These are phyloP conservation scores for Polyodon spathula DNA, from an alignment of 2,113 vertebrate species.

Conservation along the genomic window DNA sequence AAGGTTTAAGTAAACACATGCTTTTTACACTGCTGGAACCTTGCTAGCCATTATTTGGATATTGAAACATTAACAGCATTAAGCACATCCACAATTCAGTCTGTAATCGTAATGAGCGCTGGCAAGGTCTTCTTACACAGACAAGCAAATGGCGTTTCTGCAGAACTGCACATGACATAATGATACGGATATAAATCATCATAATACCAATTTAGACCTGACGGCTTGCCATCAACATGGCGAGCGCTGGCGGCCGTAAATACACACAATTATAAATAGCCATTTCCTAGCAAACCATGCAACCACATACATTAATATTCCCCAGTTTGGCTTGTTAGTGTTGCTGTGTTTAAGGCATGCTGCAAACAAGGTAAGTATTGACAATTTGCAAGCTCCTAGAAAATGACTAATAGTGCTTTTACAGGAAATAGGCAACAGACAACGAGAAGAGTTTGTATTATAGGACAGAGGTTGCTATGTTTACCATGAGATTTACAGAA, in stretches of 20 bases:
- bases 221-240: constrained; percentile 17
- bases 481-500: not conserved
- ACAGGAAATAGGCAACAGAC: not conserved
- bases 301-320: constrained; percentile 15
- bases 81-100: not conserved
- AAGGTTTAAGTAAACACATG: constrained; percentile 3
- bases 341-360: constrained; percentile 1
- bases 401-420: constrained; percentile 1
- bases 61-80: not conserved
- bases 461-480: not conserved
- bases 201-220: constrained; percentile 16
- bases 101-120: constrained; percentile 4
- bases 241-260: constrained; percentile 18
- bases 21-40: not conserved
- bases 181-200: constrained; percentile 14
- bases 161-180: constrained; percentile 10
- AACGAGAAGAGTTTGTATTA: not conserved
- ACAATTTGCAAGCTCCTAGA: not conserved
- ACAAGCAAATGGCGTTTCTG: constrained; percentile 17
- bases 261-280: constrained; percentile 21
- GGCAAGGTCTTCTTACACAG: constrained; percentile 7
- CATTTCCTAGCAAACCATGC: constrained; percentile 18
- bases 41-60: not conserved
- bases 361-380: constrained; percentile 7
- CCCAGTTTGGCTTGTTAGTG: constrained; percentile 6